Percentiles rank a stretch among this genome's conserved stretches.
These are phyloP conservation scores for Silvanus unidentatus DNA, from an alignment of 2,888 invertebrate species.

Conservation along the genomic window DNA sequence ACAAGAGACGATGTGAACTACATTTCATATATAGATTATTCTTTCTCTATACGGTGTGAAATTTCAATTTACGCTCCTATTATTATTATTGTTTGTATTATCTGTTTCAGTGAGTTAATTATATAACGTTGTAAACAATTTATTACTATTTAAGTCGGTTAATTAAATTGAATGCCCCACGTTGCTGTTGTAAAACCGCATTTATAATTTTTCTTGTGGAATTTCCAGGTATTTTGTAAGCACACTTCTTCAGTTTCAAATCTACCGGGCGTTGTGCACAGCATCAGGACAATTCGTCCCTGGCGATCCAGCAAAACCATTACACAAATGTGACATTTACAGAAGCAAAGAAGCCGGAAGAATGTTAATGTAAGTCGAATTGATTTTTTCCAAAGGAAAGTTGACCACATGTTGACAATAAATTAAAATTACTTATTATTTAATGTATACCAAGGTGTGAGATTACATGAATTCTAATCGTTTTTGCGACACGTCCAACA, in stretches of 20 bases:
- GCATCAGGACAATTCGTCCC: slow-evolving; percentile 77
- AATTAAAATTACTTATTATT: no score
- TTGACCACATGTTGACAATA: no score
- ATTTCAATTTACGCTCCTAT: no score
- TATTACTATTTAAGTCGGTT: not conserved
- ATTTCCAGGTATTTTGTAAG: slow-evolving; percentile 89
- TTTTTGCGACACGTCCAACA: no score
- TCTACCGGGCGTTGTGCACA: slow-evolving; percentile 78
- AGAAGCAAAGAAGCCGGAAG: slow-evolving; percentile 81
- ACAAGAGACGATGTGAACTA: not conserved
- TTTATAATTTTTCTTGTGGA: slow-evolving; percentile 10
- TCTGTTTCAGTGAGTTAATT: no score
- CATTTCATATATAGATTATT: no score
- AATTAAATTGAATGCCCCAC: no score
- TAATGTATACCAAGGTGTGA: no score
- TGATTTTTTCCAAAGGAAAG: not conserved
- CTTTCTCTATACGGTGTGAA: no score
- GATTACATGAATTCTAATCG: no score
- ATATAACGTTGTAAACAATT: not conserved
- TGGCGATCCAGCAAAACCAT: slow-evolving; percentile 59
- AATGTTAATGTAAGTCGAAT: slow-evolving; percentile 68
- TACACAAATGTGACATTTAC: slow-evolving; percentile 91
- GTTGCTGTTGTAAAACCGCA: no score
- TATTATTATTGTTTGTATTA: no score
- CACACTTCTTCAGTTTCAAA: slow-evolving; percentile 88